A percentile compares a stretch with the other conserved stretches of the same genome.
Evolutionary conservation across 2,888 invertebrate genomes (phyloP).

Genomic region (Drosophila testacea): DNA sequence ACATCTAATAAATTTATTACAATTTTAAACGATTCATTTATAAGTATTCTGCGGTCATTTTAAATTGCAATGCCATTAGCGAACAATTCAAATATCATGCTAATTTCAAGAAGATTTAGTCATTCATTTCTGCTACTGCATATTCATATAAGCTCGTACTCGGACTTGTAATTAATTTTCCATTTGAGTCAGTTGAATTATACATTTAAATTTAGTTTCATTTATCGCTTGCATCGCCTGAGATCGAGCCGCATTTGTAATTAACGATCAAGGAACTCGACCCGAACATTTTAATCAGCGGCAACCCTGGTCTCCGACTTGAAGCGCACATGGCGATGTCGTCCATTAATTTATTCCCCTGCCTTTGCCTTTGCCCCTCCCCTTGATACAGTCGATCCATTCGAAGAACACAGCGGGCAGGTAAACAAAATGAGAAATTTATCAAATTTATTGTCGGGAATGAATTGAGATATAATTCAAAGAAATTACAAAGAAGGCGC

Average conservation of each 20-base stretch:
- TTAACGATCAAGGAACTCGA: slow-evolving; percentile 70
- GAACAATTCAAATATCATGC: slow-evolving; percentile 39
- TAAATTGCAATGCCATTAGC: slow-evolving; percentile 57
- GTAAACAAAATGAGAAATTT: slow-evolving; percentile 75
- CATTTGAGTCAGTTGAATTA: slow-evolving; percentile 58
- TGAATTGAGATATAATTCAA: slow-evolving; percentile 82
- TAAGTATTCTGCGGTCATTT: too few species aligned
- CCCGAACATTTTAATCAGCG: slow-evolving; percentile 73
- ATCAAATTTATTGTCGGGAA: slow-evolving; percentile 73
- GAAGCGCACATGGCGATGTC: slow-evolving; percentile 50
- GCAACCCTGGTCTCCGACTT: slow-evolving; percentile 20
- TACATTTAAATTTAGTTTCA: slow-evolving; percentile 61
- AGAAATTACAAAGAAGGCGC: slow-evolving; percentile 69
- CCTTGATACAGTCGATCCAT: slow-evolving; percentile 32
- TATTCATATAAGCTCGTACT: slow-evolving; percentile 26
- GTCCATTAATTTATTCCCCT: slow-evolving; percentile 61
- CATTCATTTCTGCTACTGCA: slow-evolving; percentile 26
- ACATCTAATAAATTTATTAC: too few species aligned
- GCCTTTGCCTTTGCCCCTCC: not conserved
- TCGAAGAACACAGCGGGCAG: slow-evolving; percentile 65
- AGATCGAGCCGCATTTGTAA: slow-evolving; percentile 54
- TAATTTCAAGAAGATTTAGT: slow-evolving; percentile 33
- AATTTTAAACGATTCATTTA: too few species aligned
- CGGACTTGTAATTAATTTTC: slow-evolving; percentile 60
- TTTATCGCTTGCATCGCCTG: slow-evolving; percentile 37